A percentile compares a stretch with the other conserved stretches of the same genome.
Conservation (phyloP, 2,113 vertebrate species). For the Cichladusa arquata region DNA sequence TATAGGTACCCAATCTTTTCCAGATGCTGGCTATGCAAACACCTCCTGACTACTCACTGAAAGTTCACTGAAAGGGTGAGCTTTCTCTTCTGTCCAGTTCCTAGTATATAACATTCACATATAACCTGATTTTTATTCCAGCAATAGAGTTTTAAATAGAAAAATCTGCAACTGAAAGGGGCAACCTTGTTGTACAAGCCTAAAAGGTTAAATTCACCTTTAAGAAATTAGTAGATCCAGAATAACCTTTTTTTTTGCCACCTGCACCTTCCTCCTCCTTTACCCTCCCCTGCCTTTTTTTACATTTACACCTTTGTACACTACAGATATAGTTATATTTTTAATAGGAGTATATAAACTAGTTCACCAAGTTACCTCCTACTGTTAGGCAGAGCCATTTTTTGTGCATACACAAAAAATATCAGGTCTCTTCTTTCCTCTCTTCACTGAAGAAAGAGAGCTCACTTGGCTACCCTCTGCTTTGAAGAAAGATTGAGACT, state of each 20-base stretch:
- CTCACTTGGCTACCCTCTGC: not conserved
- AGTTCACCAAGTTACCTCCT: not conserved
- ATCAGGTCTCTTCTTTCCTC: not conserved
- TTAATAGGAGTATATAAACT: not conserved
- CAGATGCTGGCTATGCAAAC: not conserved
- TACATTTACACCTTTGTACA: not conserved
- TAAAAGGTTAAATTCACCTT: not conserved
- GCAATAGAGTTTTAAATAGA: not conserved
- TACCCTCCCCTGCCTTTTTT: fast-evolving
- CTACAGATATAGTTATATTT: not conserved
- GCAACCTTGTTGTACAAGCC: not conserved
- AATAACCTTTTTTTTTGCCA: not conserved
- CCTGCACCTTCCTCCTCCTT: not conserved
- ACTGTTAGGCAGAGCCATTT: not conserved
- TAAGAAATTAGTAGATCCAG: not conserved
- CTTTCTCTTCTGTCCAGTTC: not conserved
- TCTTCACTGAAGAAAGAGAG: not conserved
- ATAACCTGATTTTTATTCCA: not conserved
- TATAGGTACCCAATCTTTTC: not conserved
- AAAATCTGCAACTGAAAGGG: not conserved
- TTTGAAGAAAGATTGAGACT: not conserved
- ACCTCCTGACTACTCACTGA: not conserved
- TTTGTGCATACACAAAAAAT: not conserved
- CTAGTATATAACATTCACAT: fast-evolving
- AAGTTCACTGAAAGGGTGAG: not conserved